Evolutionary conservation across 2,888 invertebrate genomes (phyloP), one percentile per base, ranked within the genome.

Genomic region (Corbicula japonica): DNA sequence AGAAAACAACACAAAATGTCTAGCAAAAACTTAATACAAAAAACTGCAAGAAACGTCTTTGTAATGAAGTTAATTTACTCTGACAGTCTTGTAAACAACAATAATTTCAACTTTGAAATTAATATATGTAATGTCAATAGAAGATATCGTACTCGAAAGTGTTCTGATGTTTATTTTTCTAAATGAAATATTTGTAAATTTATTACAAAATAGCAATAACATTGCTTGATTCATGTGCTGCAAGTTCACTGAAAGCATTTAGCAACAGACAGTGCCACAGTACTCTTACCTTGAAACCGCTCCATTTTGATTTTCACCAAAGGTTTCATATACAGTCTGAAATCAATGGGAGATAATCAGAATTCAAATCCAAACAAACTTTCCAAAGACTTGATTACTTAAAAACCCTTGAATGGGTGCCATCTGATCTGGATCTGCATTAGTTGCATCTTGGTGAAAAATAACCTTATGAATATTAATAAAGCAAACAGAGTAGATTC

Each of bases 291-390:
- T 76, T n/a, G 73, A 75, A 44, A 56, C 28, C 35, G 66, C 68
- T 30, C 71, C 74, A 48, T 66, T 61, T 12, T 26, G 35, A 34
- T 32, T 61, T 26, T 80, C 83, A 58, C 70, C 73, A n/a, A 87
- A 73, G 18, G 80, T 72, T 32, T 86, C 86, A 77, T 89, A 86
- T 10, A 89, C 87, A 81, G 71, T 80, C 89, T 89, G 79, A 50
- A 48, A 63, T 12, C 0, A 63, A 76, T 61, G 32, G 5, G 32
- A 44, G 32, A 41, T 61, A 28, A 34, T 10, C 30, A 32, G 4
- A 56, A 34, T 8, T 15, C 48, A 48, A 18, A 6, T n/a, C 21
- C 48, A 8, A 48, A 48, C 15, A 48, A 8, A 48, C 6, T 15
- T n/a, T 15, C 8, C 6, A 8, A 48, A n/a, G 5, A 48, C 15